phyloP scores from a whole-genome alignment of 2,113 vertebrate species.

The Petroica traversi region DNA sequence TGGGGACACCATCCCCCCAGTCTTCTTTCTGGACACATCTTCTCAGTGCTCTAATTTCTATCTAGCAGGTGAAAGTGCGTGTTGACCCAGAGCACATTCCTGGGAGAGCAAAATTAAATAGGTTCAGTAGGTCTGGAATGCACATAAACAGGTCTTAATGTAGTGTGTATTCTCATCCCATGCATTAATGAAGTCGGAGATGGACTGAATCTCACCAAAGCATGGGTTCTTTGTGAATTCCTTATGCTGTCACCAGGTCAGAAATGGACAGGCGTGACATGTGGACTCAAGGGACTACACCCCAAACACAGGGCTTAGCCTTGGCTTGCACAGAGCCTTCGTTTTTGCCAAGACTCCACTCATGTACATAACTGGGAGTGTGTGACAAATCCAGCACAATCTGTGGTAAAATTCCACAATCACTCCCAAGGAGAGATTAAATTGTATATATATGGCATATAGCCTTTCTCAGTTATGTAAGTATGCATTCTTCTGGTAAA shows the following conservation, averaged over 20 bases:
- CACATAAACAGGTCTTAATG: constrained; percentile 33
- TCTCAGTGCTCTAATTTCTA: not conserved
- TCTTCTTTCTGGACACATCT: not conserved
- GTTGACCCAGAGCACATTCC: constrained; percentile 8
- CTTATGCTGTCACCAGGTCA: not conserved
- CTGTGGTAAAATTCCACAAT: not conserved
- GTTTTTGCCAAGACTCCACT: not conserved
- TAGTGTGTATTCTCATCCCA: not conserved
- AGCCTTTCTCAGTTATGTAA: not conserved
- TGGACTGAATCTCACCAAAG: not conserved
- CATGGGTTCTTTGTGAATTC: not conserved
- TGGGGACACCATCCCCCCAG: not conserved
- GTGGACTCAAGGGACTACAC: not conserved
- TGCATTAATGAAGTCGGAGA: constrained; percentile 10
- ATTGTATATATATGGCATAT: not conserved
- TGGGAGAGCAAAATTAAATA: constrained; percentile 39
- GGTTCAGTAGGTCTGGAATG: not conserved
- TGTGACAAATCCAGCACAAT: not conserved
- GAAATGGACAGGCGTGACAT: not conserved
- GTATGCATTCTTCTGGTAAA: not conserved
- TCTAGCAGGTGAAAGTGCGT: not conserved
- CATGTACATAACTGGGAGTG: accelerated
- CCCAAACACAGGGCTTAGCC: not conserved
- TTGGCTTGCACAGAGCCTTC: not conserved
- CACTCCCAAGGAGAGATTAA: not conserved